phyloP scores from a whole-genome alignment of 2,797 vertebrate genomes.

The Danio kyathit region DNA sequence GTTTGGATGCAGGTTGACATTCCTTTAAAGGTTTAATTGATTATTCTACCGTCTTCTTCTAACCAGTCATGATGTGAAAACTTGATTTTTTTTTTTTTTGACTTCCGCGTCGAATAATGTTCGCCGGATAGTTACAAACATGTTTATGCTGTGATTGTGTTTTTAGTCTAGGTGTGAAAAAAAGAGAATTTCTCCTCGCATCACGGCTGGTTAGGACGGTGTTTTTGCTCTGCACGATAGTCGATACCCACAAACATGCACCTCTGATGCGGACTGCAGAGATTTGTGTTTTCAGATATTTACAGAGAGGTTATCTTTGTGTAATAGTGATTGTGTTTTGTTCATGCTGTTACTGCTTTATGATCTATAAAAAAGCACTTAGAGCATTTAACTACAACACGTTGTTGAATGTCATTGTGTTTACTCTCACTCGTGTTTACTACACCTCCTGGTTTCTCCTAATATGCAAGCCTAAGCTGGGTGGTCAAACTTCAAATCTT shows the following conservation, averaged over 20 bases:
- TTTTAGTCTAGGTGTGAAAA: neutral
- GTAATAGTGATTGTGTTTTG: slow-evolving; percentile 67
- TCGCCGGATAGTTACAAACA: neutral
- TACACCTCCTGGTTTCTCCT: neutral
- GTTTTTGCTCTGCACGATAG: slow-evolving; percentile 3
- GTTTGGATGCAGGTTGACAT: slow-evolving; percentile 25
- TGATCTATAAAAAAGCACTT: slow-evolving; percentile 70
- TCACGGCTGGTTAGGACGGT: neutral
- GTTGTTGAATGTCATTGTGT: slow-evolving; percentile 61
- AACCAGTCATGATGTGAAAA: neutral
- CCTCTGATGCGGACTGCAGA: slow-evolving; percentile 18
- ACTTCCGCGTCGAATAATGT: neutral
- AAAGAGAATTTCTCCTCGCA: neutral
- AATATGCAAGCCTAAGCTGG: neutral
- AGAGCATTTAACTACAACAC: slow-evolving; percentile 62
- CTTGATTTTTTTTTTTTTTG: neutral
- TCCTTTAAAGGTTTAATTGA: slow-evolving; percentile 17
- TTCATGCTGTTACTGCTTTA: slow-evolving; percentile 73
- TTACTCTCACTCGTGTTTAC: neutral
- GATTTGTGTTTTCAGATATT: slow-evolving; percentile 59
- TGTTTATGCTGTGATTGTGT: slow-evolving; percentile 10
- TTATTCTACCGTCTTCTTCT: neutral
- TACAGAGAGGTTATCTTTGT: slow-evolving; percentile 59
- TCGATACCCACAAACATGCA: neutral
- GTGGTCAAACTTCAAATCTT: neutral